Conservation (phyloP, 2,113 vertebrate genomes). For the Pleuronectes platessa region DNA sequence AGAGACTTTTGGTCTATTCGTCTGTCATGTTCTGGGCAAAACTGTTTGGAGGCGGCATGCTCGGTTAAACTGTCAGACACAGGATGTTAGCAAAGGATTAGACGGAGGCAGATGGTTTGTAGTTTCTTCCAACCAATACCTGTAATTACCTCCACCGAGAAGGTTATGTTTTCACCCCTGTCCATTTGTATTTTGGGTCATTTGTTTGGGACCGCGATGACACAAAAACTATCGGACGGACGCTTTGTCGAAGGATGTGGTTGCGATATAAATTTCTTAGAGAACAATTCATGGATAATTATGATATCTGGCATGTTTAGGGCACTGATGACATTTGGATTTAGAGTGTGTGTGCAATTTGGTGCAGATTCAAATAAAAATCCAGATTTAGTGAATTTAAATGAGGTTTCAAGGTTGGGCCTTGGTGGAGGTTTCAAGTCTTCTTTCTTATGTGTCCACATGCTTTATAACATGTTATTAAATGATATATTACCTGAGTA, state of each 20-base stretch:
- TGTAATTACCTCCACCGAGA: too few species aligned
- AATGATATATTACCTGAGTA: background rate
- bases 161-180: too few species aligned
- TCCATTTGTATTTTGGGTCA: too few species aligned
- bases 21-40: background rate
- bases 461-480: background rate
- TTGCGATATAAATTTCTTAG: background rate
- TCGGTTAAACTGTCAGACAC: background rate
- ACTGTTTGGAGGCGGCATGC: background rate
- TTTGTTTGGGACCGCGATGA: too few species aligned
- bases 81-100: conserved; percentile 24
- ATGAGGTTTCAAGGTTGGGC: too few species aligned
- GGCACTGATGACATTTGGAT: background rate
- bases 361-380: too few species aligned
- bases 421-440: too few species aligned
- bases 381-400: too few species aligned
- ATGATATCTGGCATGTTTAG: background rate
- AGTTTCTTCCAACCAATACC: conserved; percentile 2
- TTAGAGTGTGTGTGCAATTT: too few species aligned
- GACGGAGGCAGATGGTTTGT: conserved; percentile 7
- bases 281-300: background rate
- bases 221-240: too few species aligned
- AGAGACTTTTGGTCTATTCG: background rate
- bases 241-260: too few species aligned
- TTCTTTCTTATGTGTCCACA: too few species aligned